Evolutionary conservation across 1,140 invertebrate genomes (phyloP).

Genomic region (Drosophila ohnishii): DNA sequence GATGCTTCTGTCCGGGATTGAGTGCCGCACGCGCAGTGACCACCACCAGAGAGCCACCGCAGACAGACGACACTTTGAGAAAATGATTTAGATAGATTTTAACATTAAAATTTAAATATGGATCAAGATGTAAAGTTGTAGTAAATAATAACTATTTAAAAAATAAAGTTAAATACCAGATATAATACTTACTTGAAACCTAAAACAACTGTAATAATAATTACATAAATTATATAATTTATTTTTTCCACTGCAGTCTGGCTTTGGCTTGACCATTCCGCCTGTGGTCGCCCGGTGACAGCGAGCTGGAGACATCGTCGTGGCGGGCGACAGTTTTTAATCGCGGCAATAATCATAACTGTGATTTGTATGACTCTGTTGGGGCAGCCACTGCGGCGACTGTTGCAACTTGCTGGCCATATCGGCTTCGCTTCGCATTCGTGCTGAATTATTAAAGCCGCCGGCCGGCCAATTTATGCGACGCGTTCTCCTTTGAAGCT

Average conservation of each 20-base stretch:
- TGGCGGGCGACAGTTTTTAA: slow-evolving; percentile 76
- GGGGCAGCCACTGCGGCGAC: slow-evolving; percentile 42
- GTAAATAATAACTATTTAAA: background rate
- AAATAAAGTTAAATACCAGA: background rate
- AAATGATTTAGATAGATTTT: background rate
- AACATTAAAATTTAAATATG: background rate
- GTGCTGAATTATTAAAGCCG: slow-evolving; percentile 78
- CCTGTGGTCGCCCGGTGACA: slow-evolving; percentile 38
- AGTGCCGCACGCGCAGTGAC: slow-evolving; percentile 75
- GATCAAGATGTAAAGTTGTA: no score
- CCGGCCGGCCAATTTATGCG: slow-evolving; percentile 65
- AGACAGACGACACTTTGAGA: slow-evolving; percentile 17
- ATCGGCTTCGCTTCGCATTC: slow-evolving; percentile 43
- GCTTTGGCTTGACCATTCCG: slow-evolving; percentile 1
- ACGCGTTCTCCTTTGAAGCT: slow-evolving; percentile 66
- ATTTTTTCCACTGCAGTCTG: slow-evolving; percentile 16
- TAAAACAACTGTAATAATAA: background rate
- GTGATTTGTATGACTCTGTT: slow-evolving; percentile 81
- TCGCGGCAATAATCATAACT: slow-evolving; percentile 80
- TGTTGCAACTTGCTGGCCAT: slow-evolving; percentile 58
- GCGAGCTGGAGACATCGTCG: slow-evolving; percentile 12
- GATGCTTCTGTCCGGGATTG: slow-evolving; percentile 52
- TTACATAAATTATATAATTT: background rate
- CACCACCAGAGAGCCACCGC: slow-evolving; percentile 52
- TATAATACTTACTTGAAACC: background rate